phyloP scores from a whole-genome alignment of 2,797 vertebrate species.

The Lepus oiostolus region DNA sequence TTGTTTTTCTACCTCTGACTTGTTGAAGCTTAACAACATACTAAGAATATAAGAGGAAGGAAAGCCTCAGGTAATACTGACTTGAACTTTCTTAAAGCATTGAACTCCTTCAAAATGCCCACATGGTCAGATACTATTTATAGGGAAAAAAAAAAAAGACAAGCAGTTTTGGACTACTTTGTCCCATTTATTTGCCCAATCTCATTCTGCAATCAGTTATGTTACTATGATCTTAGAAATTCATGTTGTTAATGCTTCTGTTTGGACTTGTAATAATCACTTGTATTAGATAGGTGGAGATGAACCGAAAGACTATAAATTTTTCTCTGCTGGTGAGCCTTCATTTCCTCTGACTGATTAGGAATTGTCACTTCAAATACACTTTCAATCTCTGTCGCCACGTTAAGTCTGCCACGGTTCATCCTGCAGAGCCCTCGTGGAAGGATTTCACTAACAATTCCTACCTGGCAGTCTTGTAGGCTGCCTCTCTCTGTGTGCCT shows the following conservation, averaged over 20 bases:
- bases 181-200: background rate
- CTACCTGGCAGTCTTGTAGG: background rate
- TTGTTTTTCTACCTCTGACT: background rate
- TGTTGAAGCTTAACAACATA: background rate
- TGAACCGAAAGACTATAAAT: conserved; percentile 5
- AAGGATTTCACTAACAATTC: conserved; percentile 35
- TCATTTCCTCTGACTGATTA: conserved; percentile 53
- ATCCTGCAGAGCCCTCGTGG: background rate
- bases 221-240: background rate
- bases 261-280: conserved; percentile 56
- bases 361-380: conserved; percentile 55
- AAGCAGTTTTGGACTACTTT: conserved; percentile 21
- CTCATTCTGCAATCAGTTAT: background rate
- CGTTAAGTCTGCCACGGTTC: conserved; percentile 37
- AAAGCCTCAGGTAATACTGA: background rate
- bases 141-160: background rate
- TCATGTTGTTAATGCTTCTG: conserved; percentile 11
- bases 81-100: background rate
- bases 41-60: background rate
- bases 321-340: background rate
- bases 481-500: background rate
- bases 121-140: background rate
- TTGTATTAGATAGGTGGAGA: conserved; percentile 23
- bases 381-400: conserved; percentile 56
- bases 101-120: conserved; percentile 26